Evolutionary conservation across 2,113 vertebrate species (phyloP).

Genomic region (Gallinago paraguaiae): DNA sequence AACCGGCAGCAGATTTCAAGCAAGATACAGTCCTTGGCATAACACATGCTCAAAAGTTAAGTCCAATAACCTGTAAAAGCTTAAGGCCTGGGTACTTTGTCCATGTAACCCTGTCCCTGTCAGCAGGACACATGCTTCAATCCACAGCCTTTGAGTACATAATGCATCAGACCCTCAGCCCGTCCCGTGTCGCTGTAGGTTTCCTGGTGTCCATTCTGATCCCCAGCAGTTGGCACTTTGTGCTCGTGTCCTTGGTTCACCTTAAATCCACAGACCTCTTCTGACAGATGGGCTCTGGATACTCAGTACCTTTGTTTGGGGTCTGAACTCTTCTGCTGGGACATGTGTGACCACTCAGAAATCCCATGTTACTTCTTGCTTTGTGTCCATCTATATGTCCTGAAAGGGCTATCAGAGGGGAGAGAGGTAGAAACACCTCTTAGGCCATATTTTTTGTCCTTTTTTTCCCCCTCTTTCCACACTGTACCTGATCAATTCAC

Average conservation of each 20-base stretch:
- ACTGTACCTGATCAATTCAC: neutral
- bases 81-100: neutral
- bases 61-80: neutral
- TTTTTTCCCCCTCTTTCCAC: neutral
- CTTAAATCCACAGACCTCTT: neutral
- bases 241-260: neutral
- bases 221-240: neutral
- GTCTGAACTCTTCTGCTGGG: neutral
- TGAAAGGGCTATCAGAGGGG: accelerated
- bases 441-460: neutral
- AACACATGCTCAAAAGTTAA: neutral
- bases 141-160: accelerated
- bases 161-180: neutral
- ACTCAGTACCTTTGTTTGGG: accelerated
- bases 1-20: neutral
- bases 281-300: neutral
- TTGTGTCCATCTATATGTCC: neutral
- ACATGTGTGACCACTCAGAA: accelerated
- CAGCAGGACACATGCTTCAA: accelerated
- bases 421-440: neutral
- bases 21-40: neutral
- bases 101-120: neutral
- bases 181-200: accelerated
- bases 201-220: neutral
- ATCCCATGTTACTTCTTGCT: neutral